These are phyloP conservation scores for Folsomia manolachei DNA, from an alignment of 2,888 invertebrate species.

Conservation along the genomic window DNA sequence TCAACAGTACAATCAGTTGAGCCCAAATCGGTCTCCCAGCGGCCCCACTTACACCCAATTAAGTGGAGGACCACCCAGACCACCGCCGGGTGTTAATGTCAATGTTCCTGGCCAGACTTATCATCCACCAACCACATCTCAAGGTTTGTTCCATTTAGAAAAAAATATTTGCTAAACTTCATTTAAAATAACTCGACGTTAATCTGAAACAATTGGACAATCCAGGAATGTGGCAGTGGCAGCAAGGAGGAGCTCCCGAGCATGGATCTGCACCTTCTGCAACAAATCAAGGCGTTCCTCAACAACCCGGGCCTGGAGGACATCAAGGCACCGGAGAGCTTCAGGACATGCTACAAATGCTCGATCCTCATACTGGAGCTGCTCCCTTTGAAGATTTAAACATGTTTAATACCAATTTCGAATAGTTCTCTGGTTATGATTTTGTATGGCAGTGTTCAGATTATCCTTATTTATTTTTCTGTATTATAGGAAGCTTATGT, in stretches of 20 bases:
- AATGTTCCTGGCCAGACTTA: conserved; percentile 47
- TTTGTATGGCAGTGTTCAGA: no score
- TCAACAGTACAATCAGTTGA: conserved; percentile 66
- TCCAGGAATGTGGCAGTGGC: conserved; percentile 78
- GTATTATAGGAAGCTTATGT: no score
- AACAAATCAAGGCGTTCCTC: conserved; percentile 56
- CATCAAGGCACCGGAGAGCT: conserved; percentile 62
- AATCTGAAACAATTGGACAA: conserved; percentile 6
- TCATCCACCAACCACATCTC: conserved; percentile 45
- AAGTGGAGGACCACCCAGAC: conserved; percentile 64
- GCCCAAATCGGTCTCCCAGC: conserved; percentile 78
- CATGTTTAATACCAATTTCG: conserved; percentile 83
- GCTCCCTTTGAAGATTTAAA: conserved; percentile 81
- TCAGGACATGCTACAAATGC: conserved; percentile 89
- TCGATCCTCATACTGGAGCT: conserved; percentile 69
- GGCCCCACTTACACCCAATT: conserved; percentile 79
- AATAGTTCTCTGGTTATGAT: conserved; percentile 55
- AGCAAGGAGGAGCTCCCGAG: conserved; percentile 57
- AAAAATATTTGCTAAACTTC: neutral
- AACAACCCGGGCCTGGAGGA: conserved; percentile 58
- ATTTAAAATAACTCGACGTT: conserved; percentile 2
- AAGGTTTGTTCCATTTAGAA: neutral
- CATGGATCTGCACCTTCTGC: conserved; percentile 53
- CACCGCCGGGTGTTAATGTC: conserved; percentile 30
- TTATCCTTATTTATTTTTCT: no score